Conservation (phyloP, 2,888 invertebrate genomes). For the Galerucella nymphaeae region DNA sequence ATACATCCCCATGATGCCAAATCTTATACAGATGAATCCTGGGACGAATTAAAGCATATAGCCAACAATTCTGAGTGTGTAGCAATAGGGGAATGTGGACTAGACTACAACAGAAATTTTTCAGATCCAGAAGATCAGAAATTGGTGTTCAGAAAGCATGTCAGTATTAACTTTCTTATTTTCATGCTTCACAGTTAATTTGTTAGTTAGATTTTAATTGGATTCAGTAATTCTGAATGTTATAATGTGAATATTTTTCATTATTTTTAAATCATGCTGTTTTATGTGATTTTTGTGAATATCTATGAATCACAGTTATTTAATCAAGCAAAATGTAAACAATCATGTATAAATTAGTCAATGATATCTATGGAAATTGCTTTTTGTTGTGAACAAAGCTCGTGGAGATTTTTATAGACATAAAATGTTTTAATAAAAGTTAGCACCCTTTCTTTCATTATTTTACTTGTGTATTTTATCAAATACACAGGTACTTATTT, state of each 20-base stretch:
- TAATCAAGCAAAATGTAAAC: background rate
- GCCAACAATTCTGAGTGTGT: slow-evolving; percentile 90
- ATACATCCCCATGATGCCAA: slow-evolving; percentile 95
- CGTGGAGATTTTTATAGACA: no score
- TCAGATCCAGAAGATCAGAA: slow-evolving; percentile 90
- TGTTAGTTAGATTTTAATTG: background rate
- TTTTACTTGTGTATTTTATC: no score
- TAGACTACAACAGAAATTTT: slow-evolving; percentile 94
- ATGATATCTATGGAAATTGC: background rate
- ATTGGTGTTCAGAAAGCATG: slow-evolving; percentile 88
- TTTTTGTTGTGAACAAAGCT: no score
- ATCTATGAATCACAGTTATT: background rate
- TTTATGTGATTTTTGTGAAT: background rate
- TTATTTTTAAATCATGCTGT: background rate
- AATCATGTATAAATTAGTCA: background rate
- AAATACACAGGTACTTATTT: no score
- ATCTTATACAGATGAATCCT: slow-evolving; percentile 80
- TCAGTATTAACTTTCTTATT: slow-evolving; percentile 56
- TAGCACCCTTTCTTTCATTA: no score
- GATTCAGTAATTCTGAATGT: background rate
- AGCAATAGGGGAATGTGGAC: slow-evolving; percentile 92
- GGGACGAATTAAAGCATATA: slow-evolving; percentile 81
- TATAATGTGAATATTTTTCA: background rate
- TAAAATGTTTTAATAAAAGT: no score
- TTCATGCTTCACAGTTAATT: no score